A percentile compares a stretch with the other conserved stretches of the same genome.
Conservation (phyloP, 2,888 invertebrate genomes). For the Diarsia mendica region DNA sequence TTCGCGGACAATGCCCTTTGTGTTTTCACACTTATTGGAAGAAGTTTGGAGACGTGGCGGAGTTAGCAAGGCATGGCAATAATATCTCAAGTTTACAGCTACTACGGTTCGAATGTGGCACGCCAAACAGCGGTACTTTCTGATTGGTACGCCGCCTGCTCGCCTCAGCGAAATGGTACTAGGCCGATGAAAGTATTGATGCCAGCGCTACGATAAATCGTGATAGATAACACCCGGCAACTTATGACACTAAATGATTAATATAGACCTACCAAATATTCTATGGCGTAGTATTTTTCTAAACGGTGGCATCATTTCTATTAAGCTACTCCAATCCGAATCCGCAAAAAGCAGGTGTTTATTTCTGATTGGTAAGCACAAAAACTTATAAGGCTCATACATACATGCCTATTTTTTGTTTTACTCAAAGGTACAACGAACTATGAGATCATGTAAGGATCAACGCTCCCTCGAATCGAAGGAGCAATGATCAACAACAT, state of each 20-base stretch:
- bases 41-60: slow-evolving; percentile 43
- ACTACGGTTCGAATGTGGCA: slow-evolving; percentile 72
- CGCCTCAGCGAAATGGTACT: slow-evolving; percentile 76
- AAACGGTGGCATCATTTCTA: slow-evolving; percentile 25
- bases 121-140: slow-evolving; percentile 86
- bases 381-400: slow-evolving; percentile 57
- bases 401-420: slow-evolving; percentile 68
- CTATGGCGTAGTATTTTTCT: slow-evolving; percentile 10
- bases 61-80: slow-evolving; percentile 28
- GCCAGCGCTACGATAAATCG: slow-evolving; percentile 49
- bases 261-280: background rate
- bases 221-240: slow-evolving; percentile 45
- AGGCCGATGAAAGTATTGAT: slow-evolving; percentile 82
- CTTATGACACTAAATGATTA: slow-evolving; percentile 17
- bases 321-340: slow-evolving; percentile 11
- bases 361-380: slow-evolving; percentile 50
- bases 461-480: slow-evolving; percentile 85
- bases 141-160: slow-evolving; percentile 81
- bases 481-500: slow-evolving; percentile 82
- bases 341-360: slow-evolving; percentile 43
- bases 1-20: slow-evolving; percentile 83
- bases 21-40: slow-evolving; percentile 63
- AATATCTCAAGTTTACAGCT: slow-evolving; percentile 59
- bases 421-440: slow-evolving; percentile 68
- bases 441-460: slow-evolving; percentile 89